Base-by-base conservation (phyloP, 2,797 vertebrate species). In the Peromyscus eremicus region DNA sequence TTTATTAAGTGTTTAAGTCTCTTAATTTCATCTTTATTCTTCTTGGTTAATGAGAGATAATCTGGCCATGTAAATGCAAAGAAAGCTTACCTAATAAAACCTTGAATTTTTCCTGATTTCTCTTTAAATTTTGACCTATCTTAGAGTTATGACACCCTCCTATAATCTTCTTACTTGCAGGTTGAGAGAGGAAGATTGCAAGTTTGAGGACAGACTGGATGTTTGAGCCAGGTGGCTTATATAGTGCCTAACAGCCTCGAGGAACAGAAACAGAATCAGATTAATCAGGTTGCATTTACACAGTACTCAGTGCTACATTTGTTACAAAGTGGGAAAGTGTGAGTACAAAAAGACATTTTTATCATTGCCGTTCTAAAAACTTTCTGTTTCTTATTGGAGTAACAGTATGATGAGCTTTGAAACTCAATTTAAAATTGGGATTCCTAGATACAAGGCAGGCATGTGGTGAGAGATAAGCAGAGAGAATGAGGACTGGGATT, bases 261-360 rank as follows among this genome's bases (percentile, higher is more conserved):
- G 7, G 8, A 55, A 68, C 21, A 49, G 11, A 55, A 27, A n/a
- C 0, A 60, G 19, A 25, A n/a, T 3, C 82, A 9, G 19, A 27
- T 92, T 79, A 25, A n/a, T 3, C 82, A 9, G 19, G 27, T 92
- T 75, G 12, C 76, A 68, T 90, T 96, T 80, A 66, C 19, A 94
- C 0, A 46, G 11, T 89, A 29, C 13, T 32, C 43, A 1, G 29
- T 0, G 5, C 7, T 66, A 11, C 27, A 85, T 62, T 84, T 66
- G 25, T 89, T 95, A 52, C 79, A 94, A 81, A 66, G 16, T 57
- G 3, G 23, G 43, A 80, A 19, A 0, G 0, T 23, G 55, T 49
- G 27, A 86, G 89, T 27, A 5, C n/a, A 79, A 94, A 92, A 92
- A 40, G 8, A 90, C 25, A 73, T 71, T 25, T 14, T 89, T 34